Evolutionary conservation across 92 coral and sea anemone species (phyloP).

Genomic region (Metridium senile): DNA sequence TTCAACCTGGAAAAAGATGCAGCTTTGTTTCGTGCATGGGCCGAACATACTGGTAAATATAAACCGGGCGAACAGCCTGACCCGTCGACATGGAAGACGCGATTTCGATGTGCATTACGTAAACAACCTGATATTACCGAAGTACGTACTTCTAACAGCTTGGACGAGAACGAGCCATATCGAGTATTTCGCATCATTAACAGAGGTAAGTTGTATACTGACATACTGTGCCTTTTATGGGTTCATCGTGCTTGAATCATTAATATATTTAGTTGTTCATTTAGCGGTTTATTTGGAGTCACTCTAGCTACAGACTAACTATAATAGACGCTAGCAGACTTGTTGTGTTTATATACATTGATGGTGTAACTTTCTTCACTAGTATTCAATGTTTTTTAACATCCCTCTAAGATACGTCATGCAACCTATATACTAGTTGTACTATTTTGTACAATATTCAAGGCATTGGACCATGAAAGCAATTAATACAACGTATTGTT

Average conservation of each 20-base stretch:
- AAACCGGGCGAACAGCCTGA: slow-evolving; percentile 85
- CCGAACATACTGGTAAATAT: slow-evolving; percentile 89
- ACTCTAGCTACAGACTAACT: too few relatives aligned
- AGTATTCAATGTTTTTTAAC: too few relatives aligned
- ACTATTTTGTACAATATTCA: too few relatives aligned
- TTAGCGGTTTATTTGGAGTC: background rate
- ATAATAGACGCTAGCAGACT: too few relatives aligned
- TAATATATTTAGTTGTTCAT: background rate
- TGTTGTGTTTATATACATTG: too few relatives aligned
- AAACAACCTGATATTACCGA: slow-evolving; percentile 90
- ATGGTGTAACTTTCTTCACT: too few relatives aligned
- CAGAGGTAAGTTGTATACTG: slow-evolving; percentile 42
- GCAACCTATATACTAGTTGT: too few relatives aligned
- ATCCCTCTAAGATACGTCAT: too few relatives aligned
- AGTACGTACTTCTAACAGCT: slow-evolving; percentile 61
- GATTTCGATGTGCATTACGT: slow-evolving; percentile 91
- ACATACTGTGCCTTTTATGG: too few relatives aligned
- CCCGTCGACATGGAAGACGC: slow-evolving; percentile 97
- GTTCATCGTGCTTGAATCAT: too few relatives aligned
- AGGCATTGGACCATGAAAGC: too few relatives aligned
- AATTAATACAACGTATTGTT: too few relatives aligned
- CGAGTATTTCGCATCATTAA: slow-evolving; percentile 78
- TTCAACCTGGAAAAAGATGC: slow-evolving; percentile 85
- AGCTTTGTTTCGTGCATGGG: slow-evolving; percentile 85
- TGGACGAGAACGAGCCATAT: slow-evolving; percentile 84